phyloP scores from a whole-genome alignment of 2,888 invertebrate genomes.

The Allygus modestus region DNA sequence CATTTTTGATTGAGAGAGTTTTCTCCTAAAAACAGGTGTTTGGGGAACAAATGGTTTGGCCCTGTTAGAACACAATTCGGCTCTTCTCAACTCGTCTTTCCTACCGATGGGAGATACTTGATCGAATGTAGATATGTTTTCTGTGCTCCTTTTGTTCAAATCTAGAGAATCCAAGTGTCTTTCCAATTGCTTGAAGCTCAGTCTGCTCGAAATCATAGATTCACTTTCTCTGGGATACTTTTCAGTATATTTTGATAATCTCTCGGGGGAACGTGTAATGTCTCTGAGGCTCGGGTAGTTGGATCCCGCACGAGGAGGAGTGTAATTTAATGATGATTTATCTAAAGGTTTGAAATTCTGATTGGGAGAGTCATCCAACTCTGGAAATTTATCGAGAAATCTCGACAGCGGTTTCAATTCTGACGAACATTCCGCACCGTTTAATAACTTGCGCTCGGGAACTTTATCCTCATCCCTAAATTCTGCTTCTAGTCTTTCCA shows the following conservation, averaged over 20 bases:
- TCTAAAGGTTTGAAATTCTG: conserved; percentile 43
- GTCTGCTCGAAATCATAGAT: conserved; percentile 23
- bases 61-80: conserved; percentile 14
- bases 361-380: conserved; percentile 37
- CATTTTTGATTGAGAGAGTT: conserved; percentile 55
- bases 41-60: conserved; percentile 61
- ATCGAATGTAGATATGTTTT: conserved; percentile 8
- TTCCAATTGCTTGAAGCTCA: conserved; percentile 60
- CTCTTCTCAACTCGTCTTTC: conserved; percentile 41
- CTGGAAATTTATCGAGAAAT: conserved; percentile 49
- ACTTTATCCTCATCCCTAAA: conserved; percentile 23
- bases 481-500: conserved; percentile 50
- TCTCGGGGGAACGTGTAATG: conserved; percentile 44
- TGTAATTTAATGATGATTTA: conserved; percentile 3
- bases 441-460: not conserved
- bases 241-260: conserved; percentile 55
- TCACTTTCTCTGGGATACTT: conserved; percentile 56
- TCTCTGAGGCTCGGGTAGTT: conserved; percentile 44
- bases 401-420: conserved; percentile 48
- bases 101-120: conserved; percentile 18
- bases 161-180: conserved; percentile 60
- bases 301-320: not conserved
- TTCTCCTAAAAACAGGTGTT: conserved; percentile 64
- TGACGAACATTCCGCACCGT: conserved; percentile 23
- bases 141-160: conserved; percentile 58